Conservation (phyloP, 2,888 invertebrate genomes). For the Pammene fasciana region DNA sequence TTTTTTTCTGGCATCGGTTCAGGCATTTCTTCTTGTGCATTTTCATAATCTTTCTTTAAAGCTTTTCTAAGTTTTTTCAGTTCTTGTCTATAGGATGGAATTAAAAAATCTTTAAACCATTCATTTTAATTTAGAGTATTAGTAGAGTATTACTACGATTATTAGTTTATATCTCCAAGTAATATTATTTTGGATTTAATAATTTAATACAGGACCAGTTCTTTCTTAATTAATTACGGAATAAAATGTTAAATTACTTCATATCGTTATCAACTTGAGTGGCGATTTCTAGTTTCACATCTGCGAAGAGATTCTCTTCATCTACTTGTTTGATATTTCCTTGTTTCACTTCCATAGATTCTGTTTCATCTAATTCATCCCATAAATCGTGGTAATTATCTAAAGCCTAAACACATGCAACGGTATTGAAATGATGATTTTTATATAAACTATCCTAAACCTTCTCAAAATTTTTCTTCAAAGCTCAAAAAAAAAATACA, state of each 20-base stretch:
- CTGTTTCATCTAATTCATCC: constrained; percentile 56
- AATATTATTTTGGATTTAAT: too few relatives aligned
- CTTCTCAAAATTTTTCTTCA: too few relatives aligned
- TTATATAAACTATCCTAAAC: too few relatives aligned
- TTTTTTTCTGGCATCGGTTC: constrained; percentile 53
- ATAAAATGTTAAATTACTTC: constrained; percentile 47
- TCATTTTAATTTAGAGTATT: too few relatives aligned
- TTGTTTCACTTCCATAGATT: constrained; percentile 57
- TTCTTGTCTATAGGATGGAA: constrained; percentile 59
- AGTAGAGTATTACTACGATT: too few relatives aligned
- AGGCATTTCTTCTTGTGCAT: constrained; percentile 60
- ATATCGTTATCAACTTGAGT: constrained; percentile 58
- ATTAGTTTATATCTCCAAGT: too few relatives aligned
- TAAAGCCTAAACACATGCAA: constrained; percentile 20
- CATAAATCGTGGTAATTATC: constrained; percentile 53
- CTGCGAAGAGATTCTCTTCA: constrained; percentile 52
- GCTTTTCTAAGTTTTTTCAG: constrained; percentile 58
- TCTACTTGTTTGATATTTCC: constrained; percentile 54
- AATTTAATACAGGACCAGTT: too few relatives aligned
- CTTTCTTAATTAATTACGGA: background rate
- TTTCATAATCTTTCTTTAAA: constrained; percentile 61
- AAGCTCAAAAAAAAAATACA: too few relatives aligned
- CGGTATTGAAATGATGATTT: too few relatives aligned
- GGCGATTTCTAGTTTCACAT: constrained; percentile 57
- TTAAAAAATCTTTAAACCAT: background rate